A percentile compares a stretch with the other conserved stretches of the same genome.
phyloP scores from a whole-genome alignment of 2,113 vertebrate species.

The Clupea harengus region DNA sequence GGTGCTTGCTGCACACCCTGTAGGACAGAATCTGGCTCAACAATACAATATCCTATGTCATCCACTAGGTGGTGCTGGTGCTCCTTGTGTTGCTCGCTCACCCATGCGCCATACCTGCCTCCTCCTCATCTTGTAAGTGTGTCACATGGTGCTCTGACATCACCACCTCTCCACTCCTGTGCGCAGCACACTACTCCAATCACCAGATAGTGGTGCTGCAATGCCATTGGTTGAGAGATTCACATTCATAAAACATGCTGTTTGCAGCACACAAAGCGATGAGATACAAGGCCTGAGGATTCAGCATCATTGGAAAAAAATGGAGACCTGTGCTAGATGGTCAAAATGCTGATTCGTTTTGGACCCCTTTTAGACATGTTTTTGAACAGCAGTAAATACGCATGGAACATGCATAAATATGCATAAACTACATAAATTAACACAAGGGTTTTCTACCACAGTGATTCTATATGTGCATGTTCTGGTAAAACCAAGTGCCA shows the following conservation, averaged over 20 bases:
- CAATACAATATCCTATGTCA: not conserved
- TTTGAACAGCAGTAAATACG: not conserved
- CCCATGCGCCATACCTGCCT: not conserved
- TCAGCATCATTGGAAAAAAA: not conserved
- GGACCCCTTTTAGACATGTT: not conserved
- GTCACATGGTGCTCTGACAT: not conserved
- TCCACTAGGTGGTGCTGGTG: not conserved
- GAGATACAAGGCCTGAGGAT: conserved; percentile 8
- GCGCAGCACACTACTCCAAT: conserved; percentile 3
- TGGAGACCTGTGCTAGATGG: not conserved
- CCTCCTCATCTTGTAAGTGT: not conserved
- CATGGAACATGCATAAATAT: not conserved
- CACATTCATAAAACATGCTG: conserved; percentile 14
- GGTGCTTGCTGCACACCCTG: no score
- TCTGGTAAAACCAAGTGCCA: not conserved
- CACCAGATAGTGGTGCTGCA: conserved; percentile 1
- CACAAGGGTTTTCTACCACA: not conserved
- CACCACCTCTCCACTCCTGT: conserved; percentile 12
- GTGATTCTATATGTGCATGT: not conserved
- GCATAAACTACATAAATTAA: not conserved
- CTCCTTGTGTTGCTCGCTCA: not conserved
- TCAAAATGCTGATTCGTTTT: not conserved
- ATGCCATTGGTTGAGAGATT: not conserved
- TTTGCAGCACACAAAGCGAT: conserved; percentile 2
- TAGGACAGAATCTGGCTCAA: no score